phyloP scores from a whole-genome alignment of 1,140 invertebrate genomes.

The Zaprionus inermis region DNA sequence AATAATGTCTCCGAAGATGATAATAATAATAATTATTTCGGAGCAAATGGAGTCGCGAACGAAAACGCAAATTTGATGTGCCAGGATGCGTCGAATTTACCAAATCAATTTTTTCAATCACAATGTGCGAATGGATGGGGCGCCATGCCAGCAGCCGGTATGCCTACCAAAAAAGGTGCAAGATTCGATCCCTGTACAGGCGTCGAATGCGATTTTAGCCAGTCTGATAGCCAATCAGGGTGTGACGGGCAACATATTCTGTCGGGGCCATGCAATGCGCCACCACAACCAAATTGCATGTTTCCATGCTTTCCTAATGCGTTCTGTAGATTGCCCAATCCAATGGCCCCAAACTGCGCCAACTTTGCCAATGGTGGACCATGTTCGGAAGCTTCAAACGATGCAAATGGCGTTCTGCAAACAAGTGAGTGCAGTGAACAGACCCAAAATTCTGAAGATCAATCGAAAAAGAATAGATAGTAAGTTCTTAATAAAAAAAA shows the following conservation, averaged over 20 bases:
- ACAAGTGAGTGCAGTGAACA: background rate
- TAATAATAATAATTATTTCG: background rate
- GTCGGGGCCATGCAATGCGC: background rate
- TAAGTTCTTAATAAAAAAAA: background rate
- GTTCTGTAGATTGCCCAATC: background rate
- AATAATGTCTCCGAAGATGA: background rate
- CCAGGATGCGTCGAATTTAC: background rate
- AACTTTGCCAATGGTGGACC: background rate
- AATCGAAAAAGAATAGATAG: background rate
- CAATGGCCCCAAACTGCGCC: background rate
- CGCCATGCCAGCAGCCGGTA: conserved; percentile 36
- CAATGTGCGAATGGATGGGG: background rate
- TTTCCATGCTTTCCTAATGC: background rate
- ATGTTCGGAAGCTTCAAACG: background rate
- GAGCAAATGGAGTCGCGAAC: background rate
- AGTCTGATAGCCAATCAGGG: background rate
- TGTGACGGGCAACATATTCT: background rate
- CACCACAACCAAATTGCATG: background rate
- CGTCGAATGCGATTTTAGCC: background rate
- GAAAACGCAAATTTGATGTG: background rate
- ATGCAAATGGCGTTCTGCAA: background rate
- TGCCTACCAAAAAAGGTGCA: conserved; percentile 30
- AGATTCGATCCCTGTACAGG: conserved; percentile 63
- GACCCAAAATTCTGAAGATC: background rate
- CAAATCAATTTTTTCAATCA: no score